phyloP scores from a whole-genome alignment of 2,113 vertebrate species.

The Fregata magnificens region DNA sequence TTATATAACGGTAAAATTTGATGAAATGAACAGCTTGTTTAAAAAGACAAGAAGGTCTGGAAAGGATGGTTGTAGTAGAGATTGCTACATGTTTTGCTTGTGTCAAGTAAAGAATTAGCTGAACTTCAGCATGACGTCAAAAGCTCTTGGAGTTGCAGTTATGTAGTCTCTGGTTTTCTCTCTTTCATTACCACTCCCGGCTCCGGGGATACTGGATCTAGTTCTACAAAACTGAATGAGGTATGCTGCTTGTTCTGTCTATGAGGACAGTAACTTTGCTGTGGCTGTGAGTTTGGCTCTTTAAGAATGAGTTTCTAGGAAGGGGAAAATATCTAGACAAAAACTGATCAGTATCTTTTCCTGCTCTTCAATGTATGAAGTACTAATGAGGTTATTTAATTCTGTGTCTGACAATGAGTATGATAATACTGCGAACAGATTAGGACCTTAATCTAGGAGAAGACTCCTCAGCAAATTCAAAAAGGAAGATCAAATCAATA shows the following conservation, averaged over 20 bases:
- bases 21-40: not conserved
- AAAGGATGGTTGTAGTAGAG: not conserved
- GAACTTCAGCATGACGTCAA: not conserved
- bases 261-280: not conserved
- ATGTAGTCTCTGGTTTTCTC: fast-evolving
- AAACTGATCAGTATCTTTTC: not conserved
- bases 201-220: not conserved
- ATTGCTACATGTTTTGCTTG: not conserved
- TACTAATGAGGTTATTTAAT: constrained; percentile 21
- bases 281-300: not conserved
- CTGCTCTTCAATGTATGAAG: not conserved
- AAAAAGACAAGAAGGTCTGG: not conserved
- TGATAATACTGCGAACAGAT: not conserved
- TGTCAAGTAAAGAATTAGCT: not conserved
- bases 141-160: not conserved
- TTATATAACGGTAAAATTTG: not conserved
- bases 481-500: not conserved
- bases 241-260: not conserved
- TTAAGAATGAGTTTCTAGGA: not conserved
- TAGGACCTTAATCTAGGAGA: not conserved
- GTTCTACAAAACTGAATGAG: not conserved
- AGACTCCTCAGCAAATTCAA: not conserved
- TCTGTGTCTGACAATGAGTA: not conserved
- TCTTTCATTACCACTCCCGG: not conserved
- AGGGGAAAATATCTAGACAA: not conserved